phyloP scores from a whole-genome alignment of 92 coral and sea anemone genomes.

The Actinostola sp. region DNA sequence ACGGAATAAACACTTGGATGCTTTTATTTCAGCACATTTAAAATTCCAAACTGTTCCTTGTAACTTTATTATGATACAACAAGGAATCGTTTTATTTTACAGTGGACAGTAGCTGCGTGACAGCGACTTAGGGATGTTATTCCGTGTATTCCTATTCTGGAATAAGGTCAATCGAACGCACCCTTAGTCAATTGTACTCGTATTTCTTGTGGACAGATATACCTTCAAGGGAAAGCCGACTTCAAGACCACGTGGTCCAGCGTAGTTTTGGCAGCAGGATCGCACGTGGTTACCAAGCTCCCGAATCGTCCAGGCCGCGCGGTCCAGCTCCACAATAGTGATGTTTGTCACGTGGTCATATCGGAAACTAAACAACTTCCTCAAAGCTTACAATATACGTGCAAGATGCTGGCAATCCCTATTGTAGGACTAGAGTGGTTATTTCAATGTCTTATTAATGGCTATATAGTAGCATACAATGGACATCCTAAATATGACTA shows the following conservation, averaged over 20 bases:
- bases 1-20: too few relatives aligned
- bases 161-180: too few relatives aligned
- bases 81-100: too few relatives aligned
- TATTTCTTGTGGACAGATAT: too few relatives aligned
- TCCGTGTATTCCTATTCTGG: too few relatives aligned
- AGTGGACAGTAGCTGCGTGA: too few relatives aligned
- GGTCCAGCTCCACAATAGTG: slow-evolving; percentile 48
- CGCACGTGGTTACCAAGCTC: slow-evolving; percentile 73
- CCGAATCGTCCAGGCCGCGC: slow-evolving; percentile 77
- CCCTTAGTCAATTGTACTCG: too few relatives aligned
- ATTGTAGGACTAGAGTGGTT: slow-evolving; percentile 92
- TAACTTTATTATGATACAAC: too few relatives aligned
- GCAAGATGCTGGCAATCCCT: slow-evolving; percentile 69
- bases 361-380: slow-evolving; percentile 60
- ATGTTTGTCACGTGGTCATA: slow-evolving; percentile 77
- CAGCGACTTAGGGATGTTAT: too few relatives aligned
- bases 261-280: slow-evolving; percentile 85
- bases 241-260: slow-evolving; percentile 83
- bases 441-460: slow-evolving; percentile 85
- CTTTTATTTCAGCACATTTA: too few relatives aligned
- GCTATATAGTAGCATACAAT: slow-evolving; percentile 67
- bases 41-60: too few relatives aligned
- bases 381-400: slow-evolving; percentile 68
- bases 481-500: slow-evolving; percentile 80
- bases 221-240: slow-evolving; percentile 69